phyloP scores from a whole-genome alignment of 2,888 invertebrate genomes.

The Tribolium freemani region DNA sequence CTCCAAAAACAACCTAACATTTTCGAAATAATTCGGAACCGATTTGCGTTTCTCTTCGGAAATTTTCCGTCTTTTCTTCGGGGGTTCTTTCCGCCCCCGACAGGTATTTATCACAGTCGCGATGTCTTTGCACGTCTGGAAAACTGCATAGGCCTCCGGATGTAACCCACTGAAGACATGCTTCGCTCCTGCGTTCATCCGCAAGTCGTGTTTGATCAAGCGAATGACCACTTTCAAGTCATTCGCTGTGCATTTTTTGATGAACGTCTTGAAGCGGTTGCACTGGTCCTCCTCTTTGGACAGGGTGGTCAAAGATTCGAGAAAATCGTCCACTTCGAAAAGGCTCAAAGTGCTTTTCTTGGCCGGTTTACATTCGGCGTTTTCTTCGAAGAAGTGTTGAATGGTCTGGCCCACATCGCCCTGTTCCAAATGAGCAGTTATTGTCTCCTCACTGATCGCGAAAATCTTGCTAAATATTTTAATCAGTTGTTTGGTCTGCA shows the following conservation, averaged over 20 bases:
- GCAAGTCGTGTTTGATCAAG: constrained; percentile 90
- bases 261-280: constrained; percentile 74
- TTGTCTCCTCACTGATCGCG: constrained; percentile 79
- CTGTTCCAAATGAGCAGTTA: constrained; percentile 89
- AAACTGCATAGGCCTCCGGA: constrained; percentile 88
- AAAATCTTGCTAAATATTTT: constrained; percentile 91
- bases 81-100: constrained; percentile 38
- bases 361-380: constrained; percentile 72
- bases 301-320: constrained; percentile 66
- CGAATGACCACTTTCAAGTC: constrained; percentile 89
- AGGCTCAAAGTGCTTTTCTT: constrained; percentile 80
- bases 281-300: constrained; percentile 86
- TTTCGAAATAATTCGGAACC: constrained; percentile 69
- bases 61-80: too few relatives aligned
- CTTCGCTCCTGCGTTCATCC: constrained; percentile 93
- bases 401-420: constrained; percentile 92
- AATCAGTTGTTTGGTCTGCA: constrained; percentile 91
- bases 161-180: constrained; percentile 92
- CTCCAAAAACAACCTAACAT: constrained; percentile 67
- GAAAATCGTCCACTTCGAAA: constrained; percentile 82
- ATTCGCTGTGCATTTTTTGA: constrained; percentile 80
- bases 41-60: constrained; percentile 56
- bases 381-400: constrained; percentile 80
- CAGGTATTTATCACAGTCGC: constrained; percentile 75
- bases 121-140: constrained; percentile 88